Base-by-base conservation (phyloP, 2,888 invertebrate genomes). In the Troglohyphantes excavatus region DNA sequence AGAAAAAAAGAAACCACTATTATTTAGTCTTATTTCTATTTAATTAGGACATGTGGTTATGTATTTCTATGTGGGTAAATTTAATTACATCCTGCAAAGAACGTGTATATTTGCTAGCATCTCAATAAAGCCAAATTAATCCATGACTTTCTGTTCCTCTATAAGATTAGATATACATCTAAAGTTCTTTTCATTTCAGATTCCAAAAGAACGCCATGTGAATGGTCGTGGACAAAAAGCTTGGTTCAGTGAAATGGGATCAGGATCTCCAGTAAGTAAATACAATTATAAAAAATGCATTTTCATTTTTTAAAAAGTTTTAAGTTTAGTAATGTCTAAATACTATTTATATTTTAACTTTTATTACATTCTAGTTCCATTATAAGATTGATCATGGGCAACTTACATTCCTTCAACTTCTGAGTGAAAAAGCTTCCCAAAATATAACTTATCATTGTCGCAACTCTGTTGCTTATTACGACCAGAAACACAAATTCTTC, bases 371-470 rank as follows among this genome's bases (percentile, higher is more conserved):
- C 61, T 94, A 97, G 97, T 95, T 98, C 91, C 95, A 95, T 0
- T 98, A 98, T 94, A 97, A 98, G 94, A 96, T 97, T 0, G 97
- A 97, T 93, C 96, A 96, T 93, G 96, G 96, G 91, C 98, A 98
- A 94, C 95, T 98, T 89, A 96, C 96, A 6, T 97, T 97, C 94
- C 95, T 98, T 17, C 98, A 98, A 94, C 94, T 97, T 85, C 94
- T 97, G 86, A 97, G 97, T 0, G 94, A 95, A 0, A 94, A 94
- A 68, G 97, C 97, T 0, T 94, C 95, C 19, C 98, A 98, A 93
- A 97, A 96, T 92, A 94, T 98, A 26, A 98, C 97, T 0, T 96
- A 97, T 93, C 96, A 97, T 93, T 98, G 98, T 93, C 96, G 95
- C 92, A 97, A 97, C 93, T 96, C 96, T 0, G 95, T 96, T 19